Evolutionary conservation across 2,888 invertebrate genomes (phyloP), one percentile per base, ranked within the genome.

Genomic region (Keiferia lycopersicella): DNA sequence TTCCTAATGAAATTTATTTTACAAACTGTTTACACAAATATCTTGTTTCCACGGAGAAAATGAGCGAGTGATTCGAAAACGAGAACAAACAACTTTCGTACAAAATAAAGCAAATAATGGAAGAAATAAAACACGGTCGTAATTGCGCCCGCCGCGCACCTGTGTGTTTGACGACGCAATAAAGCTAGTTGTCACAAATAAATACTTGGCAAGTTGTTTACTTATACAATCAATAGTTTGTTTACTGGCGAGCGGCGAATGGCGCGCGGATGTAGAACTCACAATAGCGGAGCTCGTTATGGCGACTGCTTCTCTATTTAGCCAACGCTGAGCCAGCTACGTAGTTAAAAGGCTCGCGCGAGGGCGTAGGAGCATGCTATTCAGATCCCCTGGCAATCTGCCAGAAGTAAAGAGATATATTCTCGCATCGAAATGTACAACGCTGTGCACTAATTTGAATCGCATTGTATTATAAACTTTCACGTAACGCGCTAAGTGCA

Each of bases 211-310:
- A 30, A 56, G 56, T 58, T 61, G 41, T 62, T 62, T 22, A 39
- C 64, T 45, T 63, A 41, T 50, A 59, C 34, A 61, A 61, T 61
- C 62, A 68, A 66, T 67, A 64, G 64, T 66, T 67, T 60, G 61
- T 60, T 62, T 62, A 64, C 61, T 53, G 65, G 70, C 66, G 16
- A 65, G 51, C 51, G 51, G 11, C 22, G 61, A 69, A 38, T 16
- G 48, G 26, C 50, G 39, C 26, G 34, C 30, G 34, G 34, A 60
- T 57, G 69, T 67, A 63, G 62, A 70, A 67, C 70, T 69, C 64
- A 64, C 67, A 45, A 65, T 66, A 68, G 68, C 66, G 62, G 58
- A 61, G 60, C 66, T 66, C 68, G 71, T 73, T 73, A 67, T 66
- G 72, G 61, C 57, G 63, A 65, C 59, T 65, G 61, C 45, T 64